Base-by-base conservation (phyloP, 2,113 vertebrate genomes). In the Phylloscopus whistleri region DNA sequence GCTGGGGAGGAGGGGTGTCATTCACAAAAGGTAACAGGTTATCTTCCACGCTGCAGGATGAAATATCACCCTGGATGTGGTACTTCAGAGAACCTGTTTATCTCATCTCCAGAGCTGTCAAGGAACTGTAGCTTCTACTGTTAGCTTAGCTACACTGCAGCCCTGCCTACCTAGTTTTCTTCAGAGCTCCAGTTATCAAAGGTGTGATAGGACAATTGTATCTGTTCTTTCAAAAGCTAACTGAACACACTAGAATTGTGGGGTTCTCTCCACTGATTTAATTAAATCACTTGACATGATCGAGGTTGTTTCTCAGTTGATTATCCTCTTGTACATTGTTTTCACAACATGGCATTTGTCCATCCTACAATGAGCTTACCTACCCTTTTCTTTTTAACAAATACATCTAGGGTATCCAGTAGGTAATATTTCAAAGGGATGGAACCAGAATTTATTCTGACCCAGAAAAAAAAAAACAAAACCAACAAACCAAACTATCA, bases 31-130 rank as follows among this genome's bases (percentile, higher is more conserved):
- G 88, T 64, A 90, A 77, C 53, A 74, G 90, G 64, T 94, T 94
- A 93, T 62, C 95, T 94, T 90, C 78, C 79, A 86, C 6, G 28
- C 59, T 66, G 67, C 46, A 69, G 96, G 94, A 96, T 96, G 92
- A 96, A 96, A 96, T 96, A 94, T 93, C 96, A 96, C 19, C 63
- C 94, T 51, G 67, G 70, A 76, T 21, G 31, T 41, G 53, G 74
- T 60, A 79, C 62, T 85, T 85, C 70, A 89, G 85, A 91, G 41
- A 90, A 80, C 63, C 70, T 92, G 69, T 81, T 84, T 74, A 91
- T 90, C 90, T 87, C 69, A 39, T 82, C 70, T 93, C 41, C 88
- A 73, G 43, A 83, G 59, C 67, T 75, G 37, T 79, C 75, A 94
- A 90, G 58, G 82, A 87, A 91, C 88, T 85, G 72, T 1, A 87